phyloP scores from a whole-genome alignment of 2,113 vertebrate species.

The Gasterosteus nipponicus region DNA sequence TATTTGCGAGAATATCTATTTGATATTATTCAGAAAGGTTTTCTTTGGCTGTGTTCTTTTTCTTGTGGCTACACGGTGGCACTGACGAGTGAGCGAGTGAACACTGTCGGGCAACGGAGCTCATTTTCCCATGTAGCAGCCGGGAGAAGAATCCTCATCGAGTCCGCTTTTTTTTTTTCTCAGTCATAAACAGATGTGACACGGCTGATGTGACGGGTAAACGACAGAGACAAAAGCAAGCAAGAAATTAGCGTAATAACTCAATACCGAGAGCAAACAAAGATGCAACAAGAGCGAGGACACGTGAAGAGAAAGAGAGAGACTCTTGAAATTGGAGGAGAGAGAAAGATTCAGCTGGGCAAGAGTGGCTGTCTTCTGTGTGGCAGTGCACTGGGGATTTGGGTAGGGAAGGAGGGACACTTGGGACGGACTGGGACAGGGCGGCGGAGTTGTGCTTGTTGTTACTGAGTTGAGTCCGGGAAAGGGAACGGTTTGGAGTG shows the following conservation, averaged over 20 bases:
- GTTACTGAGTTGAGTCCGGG: conserved; percentile 38
- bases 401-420: conserved; percentile 17
- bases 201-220: conserved; percentile 33
- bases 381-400: conserved; percentile 66
- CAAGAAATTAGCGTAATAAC: conserved; percentile 47
- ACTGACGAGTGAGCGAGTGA: conserved; percentile 49
- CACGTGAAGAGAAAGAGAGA: conserved; percentile 70
- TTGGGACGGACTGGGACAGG: conserved; percentile 24
- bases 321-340: conserved; percentile 45
- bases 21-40: conserved; percentile 45
- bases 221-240: conserved; percentile 55
- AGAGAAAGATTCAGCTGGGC: conserved; percentile 45
- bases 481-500: conserved; percentile 53
- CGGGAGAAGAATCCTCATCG: conserved; percentile 34
- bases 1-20: conserved; percentile 17
- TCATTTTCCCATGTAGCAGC: conserved; percentile 14
- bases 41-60: conserved; percentile 46
- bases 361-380: conserved; percentile 60
- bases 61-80: conserved; percentile 74
- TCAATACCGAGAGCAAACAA: conserved; percentile 42
- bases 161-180: conserved; percentile 46
- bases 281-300: conserved; percentile 43
- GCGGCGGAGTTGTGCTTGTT: conserved; percentile 71
- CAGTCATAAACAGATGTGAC: conserved; percentile 25
- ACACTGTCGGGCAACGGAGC: conserved; percentile 10